phyloP scores from a whole-genome alignment of 2,888 invertebrate genomes.

The Lithosia quadra region DNA sequence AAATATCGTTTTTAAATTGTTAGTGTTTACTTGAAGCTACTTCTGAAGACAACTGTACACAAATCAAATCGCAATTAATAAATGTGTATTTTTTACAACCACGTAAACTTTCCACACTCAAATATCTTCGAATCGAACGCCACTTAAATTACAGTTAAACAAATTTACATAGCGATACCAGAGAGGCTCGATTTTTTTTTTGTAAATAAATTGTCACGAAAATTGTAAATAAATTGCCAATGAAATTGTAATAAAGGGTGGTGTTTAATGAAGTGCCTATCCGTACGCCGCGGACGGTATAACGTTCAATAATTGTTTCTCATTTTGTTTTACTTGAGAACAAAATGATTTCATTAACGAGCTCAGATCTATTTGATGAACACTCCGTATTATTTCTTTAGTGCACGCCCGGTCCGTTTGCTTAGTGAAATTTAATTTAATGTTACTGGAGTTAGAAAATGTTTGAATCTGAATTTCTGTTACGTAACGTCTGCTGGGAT shows the following conservation, averaged over 20 bases:
- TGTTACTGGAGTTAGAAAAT: conserved; percentile 28
- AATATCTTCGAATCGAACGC: conserved; percentile 10
- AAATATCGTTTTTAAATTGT: too few species aligned
- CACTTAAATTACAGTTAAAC: conserved; percentile 40
- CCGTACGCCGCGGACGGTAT: conserved; percentile 44
- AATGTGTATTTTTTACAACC: conserved; percentile 15
- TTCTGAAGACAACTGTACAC: too few species aligned
- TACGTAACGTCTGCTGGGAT: conserved; percentile 23
- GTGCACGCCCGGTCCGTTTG: conserved; percentile 50
- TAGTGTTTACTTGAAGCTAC: too few species aligned
- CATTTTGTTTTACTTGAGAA: conserved; percentile 62
- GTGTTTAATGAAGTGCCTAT: conserved; percentile 51
- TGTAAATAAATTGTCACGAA: conserved; percentile 46
- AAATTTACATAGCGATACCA: conserved; percentile 46
- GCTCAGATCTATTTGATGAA: conserved; percentile 58
- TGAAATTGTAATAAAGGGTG: conserved; percentile 52
- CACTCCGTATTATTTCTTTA: conserved; percentile 58
- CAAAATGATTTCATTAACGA: conserved; percentile 64
- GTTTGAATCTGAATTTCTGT: conserved; percentile 31
- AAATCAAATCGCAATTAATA: too few species aligned
- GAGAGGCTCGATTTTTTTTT: conserved; percentile 38
- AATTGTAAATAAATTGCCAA: conserved; percentile 50
- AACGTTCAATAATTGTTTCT: conserved; percentile 61
- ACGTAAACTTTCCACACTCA: conserved; percentile 10
- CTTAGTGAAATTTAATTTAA: conserved; percentile 51